Evolutionary conservation across 1,140 invertebrate genomes (phyloP), one percentile per base, ranked within the genome.

Genomic region (Trypoxylus dichotomus): DNA sequence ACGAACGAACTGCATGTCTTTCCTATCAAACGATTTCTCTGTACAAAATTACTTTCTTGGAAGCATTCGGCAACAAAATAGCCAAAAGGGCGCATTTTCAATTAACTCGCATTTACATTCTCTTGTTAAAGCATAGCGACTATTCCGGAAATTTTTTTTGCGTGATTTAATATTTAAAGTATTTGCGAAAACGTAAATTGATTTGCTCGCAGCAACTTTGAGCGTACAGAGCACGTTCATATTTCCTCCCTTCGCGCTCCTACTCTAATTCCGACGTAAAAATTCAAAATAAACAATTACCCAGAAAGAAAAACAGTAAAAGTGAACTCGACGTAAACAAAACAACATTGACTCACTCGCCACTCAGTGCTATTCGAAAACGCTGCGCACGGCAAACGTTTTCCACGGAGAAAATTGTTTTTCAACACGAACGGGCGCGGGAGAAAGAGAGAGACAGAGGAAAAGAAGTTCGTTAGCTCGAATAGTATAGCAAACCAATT

Each of bases 401-500:
- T 68, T 27, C 24, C 60, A 29, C 24, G 1, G 27, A 10, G 21
- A 29, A 68, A 68, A 68, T 68, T 68, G 60, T 68, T 68, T 68
- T 68, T 24, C 60, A 24, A 25, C 60, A 68, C 27, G 11, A 29
- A n/a, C 27, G 24, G 27, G 60, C 24, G 60, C 27, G 21, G 24
- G 21, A 3, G 47, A 19, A 21, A 58, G 47, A 58, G 47, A 68
- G 60, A 68, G 60, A 68, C 7, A 58, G 47, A 68, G 60, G 27
- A 24, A 68, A 24, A 68, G 60, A 25, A 68, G 60, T 68, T 68
- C 60, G 60, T 68, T 68, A 68, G 60, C 60, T 68, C 60, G 60
- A 68, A 68, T 68, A 29, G 60, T 68, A 68, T 68, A 68, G 60
- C 60, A 68, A 68, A 68, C 60, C 60, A 68, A 68, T 68, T 68